These are phyloP conservation scores for Halocaridina rubra DNA, from an alignment of 2,888 invertebrate species.

Conservation along the genomic window DNA sequence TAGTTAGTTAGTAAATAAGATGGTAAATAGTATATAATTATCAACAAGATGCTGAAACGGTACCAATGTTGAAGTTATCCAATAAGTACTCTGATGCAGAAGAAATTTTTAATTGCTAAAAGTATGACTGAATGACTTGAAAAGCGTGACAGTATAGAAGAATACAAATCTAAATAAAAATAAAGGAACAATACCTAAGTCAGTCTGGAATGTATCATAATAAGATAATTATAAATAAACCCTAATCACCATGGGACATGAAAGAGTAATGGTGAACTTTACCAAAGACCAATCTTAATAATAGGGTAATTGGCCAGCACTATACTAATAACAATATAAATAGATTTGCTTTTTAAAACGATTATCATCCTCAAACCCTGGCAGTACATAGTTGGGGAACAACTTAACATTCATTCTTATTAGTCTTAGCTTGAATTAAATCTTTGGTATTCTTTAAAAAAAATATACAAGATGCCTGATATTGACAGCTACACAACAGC, in stretches of 20 bases:
- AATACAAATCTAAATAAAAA: not conserved
- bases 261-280: conserved; percentile 44
- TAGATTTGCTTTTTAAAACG: conserved; percentile 52
- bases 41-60: not conserved
- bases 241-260: conserved; percentile 47
- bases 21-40: conserved; percentile 24
- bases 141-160: conserved; percentile 10
- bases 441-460: conserved; percentile 35
- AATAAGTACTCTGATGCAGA: not conserved
- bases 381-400: conserved; percentile 45
- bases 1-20: conserved; percentile 9
- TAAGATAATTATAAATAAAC: conserved; percentile 6
- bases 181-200: not conserved
- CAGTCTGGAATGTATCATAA: conserved; percentile 44
- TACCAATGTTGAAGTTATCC: not conserved
- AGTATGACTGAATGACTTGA: not conserved
- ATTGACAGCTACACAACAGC: conserved; percentile 15
- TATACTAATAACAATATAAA: conserved; percentile 59
- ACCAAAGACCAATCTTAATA: conserved; percentile 36
- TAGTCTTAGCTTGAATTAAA: conserved; percentile 20
- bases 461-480: conserved; percentile 7
- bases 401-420: conserved; percentile 19
- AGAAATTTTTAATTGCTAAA: not conserved
- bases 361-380: conserved; percentile 40
- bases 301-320: conserved; percentile 44